Base-by-base conservation (phyloP, 2,113 vertebrate species). In the Gadus macrocephalus region DNA sequence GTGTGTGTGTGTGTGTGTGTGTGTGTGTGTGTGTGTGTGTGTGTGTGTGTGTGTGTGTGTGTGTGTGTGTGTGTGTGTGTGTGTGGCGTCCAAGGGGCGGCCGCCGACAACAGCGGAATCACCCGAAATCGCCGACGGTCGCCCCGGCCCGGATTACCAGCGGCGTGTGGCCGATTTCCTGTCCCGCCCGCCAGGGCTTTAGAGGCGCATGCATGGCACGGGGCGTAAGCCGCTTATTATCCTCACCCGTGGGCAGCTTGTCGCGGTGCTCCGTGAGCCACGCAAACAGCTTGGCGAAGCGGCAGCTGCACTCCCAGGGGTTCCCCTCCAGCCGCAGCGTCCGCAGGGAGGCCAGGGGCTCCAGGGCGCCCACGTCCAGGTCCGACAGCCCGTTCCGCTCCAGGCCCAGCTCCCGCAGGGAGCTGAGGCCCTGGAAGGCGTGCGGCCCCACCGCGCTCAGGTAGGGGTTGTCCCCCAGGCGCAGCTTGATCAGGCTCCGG, bases 251-350 rank as follows among this genome's bases (percentile, higher is more conserved):
- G 81, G 93, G 93, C 63, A 98, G 93, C 88, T 96, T 93, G 72
- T 92, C 89, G 1, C 82, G 83, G 71, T 96, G 95, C 81, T 93
- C 93, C 81, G 91, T 91, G 53, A 96, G 91, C 95, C 95, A 95
- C 70, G 89, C 84, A 89, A 95, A 96, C 20, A 96, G 92, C 61
- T 94, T 93, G 83, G 95, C 93, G 81, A 98, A 96, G 81, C 93
- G 91, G 73, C 95, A 98, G 87, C 95, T 94, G 61, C 95, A 97
- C 3, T 94, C 84, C 96, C 95, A 97, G 1, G 95, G 96, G 89
- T 98, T 98, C n/a, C 95, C 95, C 81, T 98, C 95, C 71, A 98
- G 69, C 66, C 92, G 94, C 71, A 97, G 75, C 25, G 87, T 81
- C 75, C 93, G 86, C 42, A 98, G 92, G 31, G 94, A 95, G 16